Percentiles rank a stretch among this genome's conserved stretches.
Evolutionary conservation across 2,113 vertebrate species (phyloP).

Genomic region (Ibidorhyncha struthersii): DNA sequence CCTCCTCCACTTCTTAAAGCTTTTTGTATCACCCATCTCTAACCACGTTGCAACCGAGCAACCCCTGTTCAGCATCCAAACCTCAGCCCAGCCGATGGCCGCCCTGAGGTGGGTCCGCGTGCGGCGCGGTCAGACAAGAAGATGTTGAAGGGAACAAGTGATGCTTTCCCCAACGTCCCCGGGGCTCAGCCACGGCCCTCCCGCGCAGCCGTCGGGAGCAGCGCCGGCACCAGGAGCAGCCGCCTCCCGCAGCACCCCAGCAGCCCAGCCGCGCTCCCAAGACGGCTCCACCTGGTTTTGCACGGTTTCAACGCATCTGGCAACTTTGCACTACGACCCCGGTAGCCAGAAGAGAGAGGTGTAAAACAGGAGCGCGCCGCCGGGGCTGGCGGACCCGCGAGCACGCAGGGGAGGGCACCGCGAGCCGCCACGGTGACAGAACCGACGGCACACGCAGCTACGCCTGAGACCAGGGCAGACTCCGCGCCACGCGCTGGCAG

Average conservation of each 20-base stretch:
- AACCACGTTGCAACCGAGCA: neutral
- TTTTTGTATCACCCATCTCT: neutral
- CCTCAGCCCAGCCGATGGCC: neutral
- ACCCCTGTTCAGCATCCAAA: neutral
- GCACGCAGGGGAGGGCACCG: rapidly evolving
- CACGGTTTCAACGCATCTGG: rapidly evolving
- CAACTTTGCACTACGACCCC: rapidly evolving
- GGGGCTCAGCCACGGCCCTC: neutral
- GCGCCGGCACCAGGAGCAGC: neutral
- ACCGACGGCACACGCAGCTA: rapidly evolving
- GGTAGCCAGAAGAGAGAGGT: rapidly evolving
- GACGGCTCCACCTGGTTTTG: rapidly evolving
- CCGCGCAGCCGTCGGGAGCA: neutral
- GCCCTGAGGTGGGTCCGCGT: rapidly evolving
- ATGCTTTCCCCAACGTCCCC: rapidly evolving
- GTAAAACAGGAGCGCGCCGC: rapidly evolving
- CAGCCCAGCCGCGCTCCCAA: neutral
- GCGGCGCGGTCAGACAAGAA: neutral
- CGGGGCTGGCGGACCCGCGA: rapidly evolving
- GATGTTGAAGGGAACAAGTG: rapidly evolving
- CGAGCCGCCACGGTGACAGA: rapidly evolving
- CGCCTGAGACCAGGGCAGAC: rapidly evolving
- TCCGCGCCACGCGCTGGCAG: rapidly evolving
- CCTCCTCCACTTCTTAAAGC: neutral
- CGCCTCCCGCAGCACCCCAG: neutral